phyloP scores from a whole-genome alignment of 2,797 vertebrate genomes.

The Rhynchonycteris naso region DNA sequence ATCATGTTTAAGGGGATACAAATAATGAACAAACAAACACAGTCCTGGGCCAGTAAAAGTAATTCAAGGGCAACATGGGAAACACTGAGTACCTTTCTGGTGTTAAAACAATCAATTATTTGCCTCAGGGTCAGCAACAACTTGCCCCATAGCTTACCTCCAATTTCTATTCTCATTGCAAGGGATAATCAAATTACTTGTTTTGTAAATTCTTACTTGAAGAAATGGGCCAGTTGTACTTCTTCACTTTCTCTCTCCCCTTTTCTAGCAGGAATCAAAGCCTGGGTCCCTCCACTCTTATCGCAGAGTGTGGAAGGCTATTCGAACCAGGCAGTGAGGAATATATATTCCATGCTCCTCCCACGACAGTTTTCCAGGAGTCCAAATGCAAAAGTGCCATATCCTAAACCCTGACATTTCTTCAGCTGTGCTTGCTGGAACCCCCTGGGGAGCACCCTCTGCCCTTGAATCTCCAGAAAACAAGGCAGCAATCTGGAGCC shows the following conservation, averaged over 20 bases:
- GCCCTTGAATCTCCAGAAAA: background rate
- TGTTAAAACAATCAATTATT: background rate
- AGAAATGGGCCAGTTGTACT: background rate
- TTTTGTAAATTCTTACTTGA: background rate
- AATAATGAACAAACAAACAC: background rate
- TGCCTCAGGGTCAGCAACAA: background rate
- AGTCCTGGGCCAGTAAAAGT: background rate
- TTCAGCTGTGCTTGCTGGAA: background rate
- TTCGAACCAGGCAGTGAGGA: background rate
- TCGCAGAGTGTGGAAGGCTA: background rate
- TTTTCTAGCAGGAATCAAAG: constrained; percentile 19
- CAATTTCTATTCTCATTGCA: background rate
- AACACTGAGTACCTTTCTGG: background rate
- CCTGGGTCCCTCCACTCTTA: background rate
- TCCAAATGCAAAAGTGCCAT: background rate
- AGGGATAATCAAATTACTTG: background rate
- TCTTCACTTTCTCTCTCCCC: background rate
- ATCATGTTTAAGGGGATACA: background rate
- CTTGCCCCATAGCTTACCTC: background rate
- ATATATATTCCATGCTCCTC: background rate
- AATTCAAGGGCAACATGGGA: background rate
- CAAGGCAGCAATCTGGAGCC: background rate
- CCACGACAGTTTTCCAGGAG: background rate
- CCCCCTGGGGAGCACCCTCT: background rate
- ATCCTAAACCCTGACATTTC: background rate